Evolutionary conservation across 2,888 invertebrate genomes (phyloP).

Genomic region (Cataglyphis cursor): DNA sequence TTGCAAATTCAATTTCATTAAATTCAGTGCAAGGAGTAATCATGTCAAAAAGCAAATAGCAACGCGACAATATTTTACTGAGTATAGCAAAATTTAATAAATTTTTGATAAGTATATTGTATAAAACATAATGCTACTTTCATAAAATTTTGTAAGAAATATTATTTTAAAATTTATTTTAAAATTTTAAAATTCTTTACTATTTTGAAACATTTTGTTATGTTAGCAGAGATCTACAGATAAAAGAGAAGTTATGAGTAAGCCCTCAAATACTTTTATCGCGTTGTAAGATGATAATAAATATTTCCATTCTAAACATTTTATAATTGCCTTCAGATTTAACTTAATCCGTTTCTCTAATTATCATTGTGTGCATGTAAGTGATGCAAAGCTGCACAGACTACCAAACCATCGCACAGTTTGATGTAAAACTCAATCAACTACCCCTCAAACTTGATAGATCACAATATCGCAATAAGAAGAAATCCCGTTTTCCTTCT

Average conservation of each 20-base stretch:
- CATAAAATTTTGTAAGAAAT: slow-evolving; percentile 12
- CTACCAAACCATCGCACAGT: slow-evolving; percentile 78
- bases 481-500: slow-evolving; percentile 60
- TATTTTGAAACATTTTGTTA: slow-evolving; percentile 16
- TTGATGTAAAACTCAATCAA: slow-evolving; percentile 77
- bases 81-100: slow-evolving; percentile 13
- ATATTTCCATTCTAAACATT: slow-evolving; percentile 31
- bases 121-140: slow-evolving; percentile 3
- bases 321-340: slow-evolving; percentile 33
- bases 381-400: slow-evolving; percentile 82
- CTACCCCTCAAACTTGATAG: slow-evolving; percentile 71
- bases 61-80: not conserved
- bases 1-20: slow-evolving; percentile 71
- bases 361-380: slow-evolving; percentile 61
- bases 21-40: slow-evolving; percentile 21
- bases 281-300: slow-evolving; percentile 21
- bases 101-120: not conserved
- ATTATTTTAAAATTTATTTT: slow-evolving; percentile 21
- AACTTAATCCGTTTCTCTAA: slow-evolving; percentile 34
- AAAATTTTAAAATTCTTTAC: slow-evolving; percentile 11
- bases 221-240: slow-evolving; percentile 17
- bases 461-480: slow-evolving; percentile 50
- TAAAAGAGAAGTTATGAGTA: slow-evolving; percentile 11
- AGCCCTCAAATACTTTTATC: slow-evolving; percentile 13
- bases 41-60: not conserved